phyloP scores from a whole-genome alignment of 2,797 vertebrate species.

The Propithecus perrieri region DNA sequence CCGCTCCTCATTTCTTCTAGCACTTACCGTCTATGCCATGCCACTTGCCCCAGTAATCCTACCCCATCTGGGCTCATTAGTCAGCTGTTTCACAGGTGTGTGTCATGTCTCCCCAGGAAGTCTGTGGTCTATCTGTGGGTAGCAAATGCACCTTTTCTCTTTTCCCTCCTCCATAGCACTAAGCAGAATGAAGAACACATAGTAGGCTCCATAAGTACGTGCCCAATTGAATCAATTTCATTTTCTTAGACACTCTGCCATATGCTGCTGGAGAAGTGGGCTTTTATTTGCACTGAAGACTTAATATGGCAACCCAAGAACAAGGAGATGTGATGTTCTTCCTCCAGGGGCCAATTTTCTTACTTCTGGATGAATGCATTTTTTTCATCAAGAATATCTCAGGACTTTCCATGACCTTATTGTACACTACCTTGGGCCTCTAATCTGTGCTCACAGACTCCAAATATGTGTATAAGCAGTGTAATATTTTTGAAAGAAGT shows the following conservation, averaged over 20 bases:
- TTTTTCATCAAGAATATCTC: conserved; percentile 17
- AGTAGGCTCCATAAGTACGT: not conserved
- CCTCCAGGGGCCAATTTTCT: not conserved
- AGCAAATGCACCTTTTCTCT: not conserved
- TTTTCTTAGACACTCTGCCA: not conserved
- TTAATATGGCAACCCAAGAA: not conserved
- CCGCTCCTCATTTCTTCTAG: not conserved
- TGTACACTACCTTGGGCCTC: not conserved
- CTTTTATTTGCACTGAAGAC: conserved; percentile 17
- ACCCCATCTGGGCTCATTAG: not conserved
- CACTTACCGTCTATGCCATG: not conserved
- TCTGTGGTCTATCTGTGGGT: not conserved
- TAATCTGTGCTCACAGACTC: not conserved
- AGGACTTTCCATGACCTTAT: not conserved
- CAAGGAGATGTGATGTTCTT: not conserved
- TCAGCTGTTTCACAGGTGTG: not conserved
- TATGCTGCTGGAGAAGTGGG: not conserved
- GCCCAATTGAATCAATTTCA: not conserved
- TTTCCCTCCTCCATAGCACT: not conserved
- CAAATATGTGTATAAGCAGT: not conserved
- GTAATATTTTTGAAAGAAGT: not conserved
- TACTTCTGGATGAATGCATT: not conserved
- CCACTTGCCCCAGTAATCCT: not conserved
- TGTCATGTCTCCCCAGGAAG: not conserved
- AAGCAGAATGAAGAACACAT: not conserved